A percentile compares a stretch with the other conserved stretches of the same genome.
Evolutionary conservation across 2,797 vertebrate species (phyloP).

Genomic region (Chromis chromis): DNA sequence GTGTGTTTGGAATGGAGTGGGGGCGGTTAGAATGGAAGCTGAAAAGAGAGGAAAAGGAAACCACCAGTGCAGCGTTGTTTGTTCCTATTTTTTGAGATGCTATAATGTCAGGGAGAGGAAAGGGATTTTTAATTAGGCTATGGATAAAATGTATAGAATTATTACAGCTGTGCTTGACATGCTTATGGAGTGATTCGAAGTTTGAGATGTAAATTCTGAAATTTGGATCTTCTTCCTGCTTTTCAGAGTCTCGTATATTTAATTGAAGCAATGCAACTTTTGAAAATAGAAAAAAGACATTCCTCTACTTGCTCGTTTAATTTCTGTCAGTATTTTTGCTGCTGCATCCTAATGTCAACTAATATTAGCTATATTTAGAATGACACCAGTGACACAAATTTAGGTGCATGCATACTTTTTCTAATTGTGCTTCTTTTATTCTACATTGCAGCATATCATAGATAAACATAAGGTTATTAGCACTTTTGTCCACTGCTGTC

Average conservation of each 20-base stretch:
- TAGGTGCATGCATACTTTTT: too few relatives aligned
- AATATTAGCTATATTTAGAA: not conserved
- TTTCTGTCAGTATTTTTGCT: not conserved
- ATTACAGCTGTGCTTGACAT: not conserved
- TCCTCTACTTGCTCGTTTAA: not conserved
- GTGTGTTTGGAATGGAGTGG: not conserved
- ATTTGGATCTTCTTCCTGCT: not conserved
- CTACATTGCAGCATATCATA: not conserved
- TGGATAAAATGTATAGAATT: too few relatives aligned
- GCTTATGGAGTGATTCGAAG: not conserved
- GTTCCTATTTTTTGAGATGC: not conserved
- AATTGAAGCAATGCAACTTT: not conserved
- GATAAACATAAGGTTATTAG: not conserved
- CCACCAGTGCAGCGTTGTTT: not conserved
- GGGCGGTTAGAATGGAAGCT: conserved; percentile 14
- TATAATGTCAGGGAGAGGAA: not conserved
- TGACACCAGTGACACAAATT: too few relatives aligned
- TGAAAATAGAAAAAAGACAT: not conserved
- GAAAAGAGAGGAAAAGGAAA: not conserved
- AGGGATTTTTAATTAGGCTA: not conserved
- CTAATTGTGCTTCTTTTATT: too few relatives aligned
- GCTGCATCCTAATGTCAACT: not conserved
- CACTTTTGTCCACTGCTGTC: not conserved
- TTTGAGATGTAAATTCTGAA: not conserved
- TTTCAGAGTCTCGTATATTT: not conserved